phyloP scores from a whole-genome alignment of 2,888 invertebrate genomes.

The Amblyjoppa fuscipennis region DNA sequence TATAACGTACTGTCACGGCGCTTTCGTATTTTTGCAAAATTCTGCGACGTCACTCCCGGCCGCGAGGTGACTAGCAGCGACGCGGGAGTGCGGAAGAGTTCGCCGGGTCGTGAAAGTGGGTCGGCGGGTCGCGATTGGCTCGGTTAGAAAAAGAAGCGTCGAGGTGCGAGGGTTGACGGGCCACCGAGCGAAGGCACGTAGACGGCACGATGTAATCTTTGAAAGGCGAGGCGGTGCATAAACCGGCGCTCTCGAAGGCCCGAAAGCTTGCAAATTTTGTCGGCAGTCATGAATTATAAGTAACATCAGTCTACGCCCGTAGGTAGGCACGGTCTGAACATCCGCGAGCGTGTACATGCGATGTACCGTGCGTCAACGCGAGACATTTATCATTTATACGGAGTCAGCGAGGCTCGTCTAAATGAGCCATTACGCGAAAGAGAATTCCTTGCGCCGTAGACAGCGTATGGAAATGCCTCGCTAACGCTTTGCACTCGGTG shows the following conservation, averaged over 20 bases:
- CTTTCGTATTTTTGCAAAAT: slow-evolving; percentile 4
- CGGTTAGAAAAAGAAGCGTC: slow-evolving; percentile 58
- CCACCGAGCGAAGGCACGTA: slow-evolving; percentile 8
- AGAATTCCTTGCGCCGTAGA: slow-evolving; percentile 42
- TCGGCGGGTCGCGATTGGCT: slow-evolving; percentile 73
- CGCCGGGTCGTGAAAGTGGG: slow-evolving; percentile 69
- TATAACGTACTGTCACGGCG: neutral
- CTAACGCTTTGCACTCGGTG: slow-evolving; percentile 26
- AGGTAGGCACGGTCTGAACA: neutral
- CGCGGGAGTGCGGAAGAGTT: slow-evolving; percentile 19
- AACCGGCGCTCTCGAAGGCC: neutral
- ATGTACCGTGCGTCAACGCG: neutral
- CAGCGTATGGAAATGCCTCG: slow-evolving; percentile 32
- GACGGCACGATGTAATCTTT: slow-evolving; percentile 1
- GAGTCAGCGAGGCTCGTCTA: slow-evolving; percentile 43
- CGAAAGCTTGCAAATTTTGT: slow-evolving; percentile 19
- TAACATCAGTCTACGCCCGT: neutral
- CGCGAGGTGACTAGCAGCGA: neutral
- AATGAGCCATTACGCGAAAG: slow-evolving; percentile 55
- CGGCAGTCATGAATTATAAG: neutral
- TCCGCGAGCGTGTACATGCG: neutral
- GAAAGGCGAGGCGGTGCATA: slow-evolving; percentile 1
- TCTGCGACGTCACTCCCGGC: neutral
- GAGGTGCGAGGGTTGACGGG: slow-evolving; percentile 10
- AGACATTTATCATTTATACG: slow-evolving; percentile 48